Base-by-base conservation (phyloP, 2,797 vertebrate genomes). In the Anniella stebbinsi region DNA sequence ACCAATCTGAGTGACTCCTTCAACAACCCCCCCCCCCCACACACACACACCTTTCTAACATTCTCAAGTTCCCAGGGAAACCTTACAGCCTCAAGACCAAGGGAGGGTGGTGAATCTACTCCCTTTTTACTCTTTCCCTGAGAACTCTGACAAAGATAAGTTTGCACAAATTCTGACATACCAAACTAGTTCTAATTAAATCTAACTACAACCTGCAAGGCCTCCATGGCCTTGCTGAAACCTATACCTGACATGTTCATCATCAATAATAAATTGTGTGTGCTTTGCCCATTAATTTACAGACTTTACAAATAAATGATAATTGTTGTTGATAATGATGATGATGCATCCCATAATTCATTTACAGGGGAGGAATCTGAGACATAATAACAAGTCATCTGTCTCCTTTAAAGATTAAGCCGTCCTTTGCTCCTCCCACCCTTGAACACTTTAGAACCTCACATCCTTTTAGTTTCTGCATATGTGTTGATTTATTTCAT, bases 241-340 rank as follows among this genome's bases (percentile, higher is more conserved):
- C 45, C 45, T 45, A 45, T 45, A 45, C 45, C 45, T 45, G 45
- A 45, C 45, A 13, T 80, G 48, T 78, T 90, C 78, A 60, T 89
- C 90, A 73, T 87, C 82, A 86, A 88, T 51, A 90, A 78, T 5
- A 80, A 73, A 84, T 28, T 66, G 36, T 87, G 45, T 54, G 75
- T 54, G 86, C 23, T 88, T 91, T 86, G 8, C 88, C 51, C 80
- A 23, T 30, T 51, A 1, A 45, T 90, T 94, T 91, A 57, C n/a
- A 90, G 80, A 38, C 2, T 2, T n/a, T 2, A 87, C n/a, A 57
- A 80, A 77, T 76, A 87, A 67, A 17, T 67, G 30, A 8, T 60
- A 80, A 17, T 57, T 70, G 21, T 38, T 72, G 33, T 77, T 87
- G 51, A 51, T 11, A 8, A 51, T 11, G 51, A 51, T 51, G 51